A percentile compares a stretch with the other conserved stretches of the same genome.
Evolutionary conservation across 2,888 invertebrate genomes (phyloP).

Genomic region (Torymus aiolomorphi): DNA sequence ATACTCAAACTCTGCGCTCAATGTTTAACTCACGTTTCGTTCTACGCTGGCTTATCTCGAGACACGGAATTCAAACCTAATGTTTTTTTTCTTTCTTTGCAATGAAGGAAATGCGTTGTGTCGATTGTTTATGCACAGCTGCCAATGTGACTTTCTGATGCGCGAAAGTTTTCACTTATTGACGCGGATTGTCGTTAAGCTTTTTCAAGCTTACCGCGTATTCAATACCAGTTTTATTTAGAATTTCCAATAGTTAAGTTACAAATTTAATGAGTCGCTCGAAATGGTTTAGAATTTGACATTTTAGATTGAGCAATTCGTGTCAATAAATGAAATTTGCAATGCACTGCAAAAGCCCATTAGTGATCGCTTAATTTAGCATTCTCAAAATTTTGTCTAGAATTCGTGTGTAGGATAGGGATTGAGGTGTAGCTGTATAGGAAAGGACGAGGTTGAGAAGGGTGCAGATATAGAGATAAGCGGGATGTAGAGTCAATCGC

Average conservation of each 20-base stretch:
- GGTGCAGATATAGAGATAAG: constrained; percentile 3
- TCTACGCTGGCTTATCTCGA: constrained; percentile 31
- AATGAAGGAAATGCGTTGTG: constrained; percentile 21
- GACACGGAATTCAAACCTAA: constrained; percentile 44
- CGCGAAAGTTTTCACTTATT: neutral
- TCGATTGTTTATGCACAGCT: neutral
- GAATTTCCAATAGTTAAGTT: no score
- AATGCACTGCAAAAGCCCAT: neutral
- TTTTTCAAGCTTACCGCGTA: neutral
- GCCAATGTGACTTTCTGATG: neutral
- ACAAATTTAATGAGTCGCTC: no score
- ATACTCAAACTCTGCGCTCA: constrained; percentile 12
- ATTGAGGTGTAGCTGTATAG: neutral
- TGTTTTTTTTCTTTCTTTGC: neutral
- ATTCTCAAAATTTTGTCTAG: constrained; percentile 30
- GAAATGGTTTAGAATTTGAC: no score
- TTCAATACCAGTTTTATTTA: no score
- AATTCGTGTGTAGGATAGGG: neutral
- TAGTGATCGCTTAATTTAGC: constrained; percentile 3
- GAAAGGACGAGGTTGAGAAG: neutral
- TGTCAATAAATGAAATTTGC: no score
- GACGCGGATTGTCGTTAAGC: neutral
- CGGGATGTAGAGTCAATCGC: constrained; percentile 26
- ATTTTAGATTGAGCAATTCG: no score
- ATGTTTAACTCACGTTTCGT: constrained; percentile 34